Evolutionary conservation across 2,797 vertebrate genomes (phyloP).

Genomic region (Phrynocephalus vlangalii): DNA sequence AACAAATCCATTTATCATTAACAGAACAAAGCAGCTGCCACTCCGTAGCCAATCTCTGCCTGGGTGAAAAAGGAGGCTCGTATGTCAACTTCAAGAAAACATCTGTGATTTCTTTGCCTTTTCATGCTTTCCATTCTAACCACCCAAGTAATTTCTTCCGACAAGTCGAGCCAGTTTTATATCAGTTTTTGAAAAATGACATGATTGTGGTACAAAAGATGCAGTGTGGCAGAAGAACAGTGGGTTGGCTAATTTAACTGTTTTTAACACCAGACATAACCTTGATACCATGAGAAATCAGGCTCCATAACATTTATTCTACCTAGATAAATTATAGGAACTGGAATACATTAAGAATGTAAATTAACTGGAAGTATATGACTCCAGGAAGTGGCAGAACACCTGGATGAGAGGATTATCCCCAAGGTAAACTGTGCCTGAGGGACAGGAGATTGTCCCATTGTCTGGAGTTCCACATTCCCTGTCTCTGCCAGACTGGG

Average conservation of each 20-base stretch:
- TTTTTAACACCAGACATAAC: too few relatives aligned
- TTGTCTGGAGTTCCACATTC: too few relatives aligned
- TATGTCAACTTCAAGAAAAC: neutral
- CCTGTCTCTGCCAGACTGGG: too few relatives aligned
- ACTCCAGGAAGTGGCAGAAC: too few relatives aligned
- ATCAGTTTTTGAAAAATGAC: neutral
- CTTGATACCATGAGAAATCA: too few relatives aligned
- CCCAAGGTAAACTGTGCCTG: too few relatives aligned
- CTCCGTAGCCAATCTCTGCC: slow-evolving; percentile 49
- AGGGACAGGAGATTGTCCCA: too few relatives aligned
- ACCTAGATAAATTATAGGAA: too few relatives aligned
- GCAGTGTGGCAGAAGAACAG: neutral
- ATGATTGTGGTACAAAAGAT: neutral
- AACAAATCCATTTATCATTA: slow-evolving; percentile 71
- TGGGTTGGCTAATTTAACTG: neutral
- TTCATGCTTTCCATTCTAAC: slow-evolving; percentile 16
- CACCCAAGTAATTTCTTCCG: slow-evolving; percentile 44
- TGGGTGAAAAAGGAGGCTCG: slow-evolving; percentile 24
- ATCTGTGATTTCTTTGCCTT: slow-evolving; percentile 37
- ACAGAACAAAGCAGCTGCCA: slow-evolving; percentile 63
- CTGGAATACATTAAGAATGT: too few relatives aligned
- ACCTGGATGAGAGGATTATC: too few relatives aligned
- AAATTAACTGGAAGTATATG: too few relatives aligned
- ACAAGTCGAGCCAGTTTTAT: neutral
- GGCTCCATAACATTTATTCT: too few relatives aligned